Evolutionary conservation across 2,113 vertebrate genomes (phyloP), one percentile per base, ranked within the genome.

Genomic region (Sceloporus tristichus): DNA sequence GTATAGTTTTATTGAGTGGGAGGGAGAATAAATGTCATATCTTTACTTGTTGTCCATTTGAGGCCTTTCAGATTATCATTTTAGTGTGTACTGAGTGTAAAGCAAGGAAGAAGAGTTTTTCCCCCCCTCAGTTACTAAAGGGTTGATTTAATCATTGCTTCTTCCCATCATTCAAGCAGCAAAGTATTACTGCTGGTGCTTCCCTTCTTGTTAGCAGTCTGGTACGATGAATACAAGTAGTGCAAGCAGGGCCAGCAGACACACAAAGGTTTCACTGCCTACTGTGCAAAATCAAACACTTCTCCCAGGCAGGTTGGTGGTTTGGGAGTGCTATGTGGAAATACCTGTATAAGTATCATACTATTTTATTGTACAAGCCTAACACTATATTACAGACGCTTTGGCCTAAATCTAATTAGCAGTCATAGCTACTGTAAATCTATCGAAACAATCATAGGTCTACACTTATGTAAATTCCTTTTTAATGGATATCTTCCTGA

Each of bases 161-260:
- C 68, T 82, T 25, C 27, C 21, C 59, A 25, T 11, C 23, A 23
- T 68, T 53, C 81, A 40, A 70, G 14, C 65, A 16, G 65, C 62
- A 81, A 65, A 5, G 4, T 62, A 59, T 81, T 65, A 53, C 4
- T 18, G 13, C 40, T 8, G 79, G 29, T 59, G 34, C 29, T 38
- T 66, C 79, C 59, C 34, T 27, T 62, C 56, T 68, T 68, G 3
- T 16, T 87, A 85, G 75, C 70, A 66, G 48, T 34, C 23, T 48
- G 54, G 11, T n/a, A 27, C 25, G 75, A 73, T 87, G 85, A 84
- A 80, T 62, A 62, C 29, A 80, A 80, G n/a, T 6, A 62, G 54
- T 80, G 34, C 56, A 80, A 80, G 79, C 56, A 80, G 79, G 79
- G 34, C n/a, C 62, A 80, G 7, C 29, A 16, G 34, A 56, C 79